A percentile compares a stretch with the other conserved stretches of the same genome.
phyloP scores from a whole-genome alignment of 1,140 invertebrate species.

The Euschistus heros region DNA sequence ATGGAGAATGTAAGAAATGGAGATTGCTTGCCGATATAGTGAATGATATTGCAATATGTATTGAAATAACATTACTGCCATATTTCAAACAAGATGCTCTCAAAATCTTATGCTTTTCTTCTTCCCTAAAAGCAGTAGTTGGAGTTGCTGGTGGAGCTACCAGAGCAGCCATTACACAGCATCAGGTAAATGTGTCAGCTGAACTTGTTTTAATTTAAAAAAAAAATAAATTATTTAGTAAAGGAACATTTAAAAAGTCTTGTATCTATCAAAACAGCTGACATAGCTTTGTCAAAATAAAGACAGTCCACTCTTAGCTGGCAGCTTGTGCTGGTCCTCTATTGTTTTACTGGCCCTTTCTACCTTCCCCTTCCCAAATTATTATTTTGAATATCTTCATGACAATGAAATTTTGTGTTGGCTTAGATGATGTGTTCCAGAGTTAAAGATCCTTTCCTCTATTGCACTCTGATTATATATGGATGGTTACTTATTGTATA shows the following conservation, averaged over 20 bases:
- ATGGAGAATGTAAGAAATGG: constrained; percentile 86
- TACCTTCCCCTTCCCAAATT: too few relatives aligned
- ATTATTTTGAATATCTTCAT: too few relatives aligned
- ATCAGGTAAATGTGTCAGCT: constrained; percentile 47
- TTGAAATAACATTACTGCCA: constrained; percentile 62
- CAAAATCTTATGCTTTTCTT: constrained; percentile 54
- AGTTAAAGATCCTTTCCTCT: too few relatives aligned
- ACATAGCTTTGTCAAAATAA: too few relatives aligned
- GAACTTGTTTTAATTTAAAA: neutral
- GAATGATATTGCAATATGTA: constrained; percentile 78
- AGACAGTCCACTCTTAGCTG: too few relatives aligned
- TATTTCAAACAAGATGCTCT: constrained; percentile 46
- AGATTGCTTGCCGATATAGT: constrained; percentile 87
- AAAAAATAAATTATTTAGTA: neutral
- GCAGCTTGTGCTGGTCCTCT: too few relatives aligned
- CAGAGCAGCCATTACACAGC: constrained; percentile 81
- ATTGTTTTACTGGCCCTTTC: too few relatives aligned
- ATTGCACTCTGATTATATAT: neutral
- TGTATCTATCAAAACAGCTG: too few relatives aligned
- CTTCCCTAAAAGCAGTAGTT: constrained; percentile 59
- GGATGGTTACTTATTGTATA: too few relatives aligned
- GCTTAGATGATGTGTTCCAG: too few relatives aligned
- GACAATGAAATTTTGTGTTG: too few relatives aligned
- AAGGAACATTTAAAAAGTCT: too few relatives aligned
- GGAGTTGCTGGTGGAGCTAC: constrained; percentile 87